These are phyloP conservation scores for Sinocyclocheilus maitianheensis DNA, from an alignment of 2,113 vertebrate genomes.

Conservation along the genomic window DNA sequence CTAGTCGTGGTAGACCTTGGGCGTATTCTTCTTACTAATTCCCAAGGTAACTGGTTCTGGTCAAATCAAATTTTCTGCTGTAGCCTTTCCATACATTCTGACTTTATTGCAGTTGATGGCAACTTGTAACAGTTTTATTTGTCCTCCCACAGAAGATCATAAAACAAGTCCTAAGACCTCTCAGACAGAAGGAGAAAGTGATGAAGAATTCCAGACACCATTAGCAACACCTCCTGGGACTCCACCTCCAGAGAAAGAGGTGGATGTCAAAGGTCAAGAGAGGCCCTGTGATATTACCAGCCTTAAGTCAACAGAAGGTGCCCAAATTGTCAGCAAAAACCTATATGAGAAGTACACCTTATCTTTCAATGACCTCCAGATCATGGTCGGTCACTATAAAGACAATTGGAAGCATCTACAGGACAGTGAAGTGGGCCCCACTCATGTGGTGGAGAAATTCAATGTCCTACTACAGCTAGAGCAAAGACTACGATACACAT, in stretches of 20 bases:
- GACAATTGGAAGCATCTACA: conserved; percentile 98
- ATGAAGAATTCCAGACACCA: conserved; percentile 95
- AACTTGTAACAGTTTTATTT: not conserved
- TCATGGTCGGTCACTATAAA: conserved; percentile 94
- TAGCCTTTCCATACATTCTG: not conserved
- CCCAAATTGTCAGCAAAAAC: conserved; percentile 79
- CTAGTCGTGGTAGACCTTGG: conserved; percentile 94
- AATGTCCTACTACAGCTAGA: conserved; percentile 93
- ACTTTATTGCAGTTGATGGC: not conserved
- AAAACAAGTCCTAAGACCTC: conserved; percentile 70
- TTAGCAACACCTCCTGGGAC: conserved; percentile 89
- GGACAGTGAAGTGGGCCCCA: conserved; percentile 91
- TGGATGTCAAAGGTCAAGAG: conserved; percentile 63
- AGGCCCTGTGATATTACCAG: conserved; percentile 64
- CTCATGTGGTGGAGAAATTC: conserved; percentile 96
- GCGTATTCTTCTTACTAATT: conserved; percentile 93
- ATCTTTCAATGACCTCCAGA: conserved; percentile 96
- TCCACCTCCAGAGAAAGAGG: conserved; percentile 80
- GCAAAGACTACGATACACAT: conserved; percentile 91
- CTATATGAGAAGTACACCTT: conserved; percentile 93
- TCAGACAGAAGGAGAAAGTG: conserved; percentile 83
- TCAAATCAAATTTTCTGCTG: not conserved
- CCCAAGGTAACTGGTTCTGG: conserved; percentile 80
- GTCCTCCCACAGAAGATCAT: conserved; percentile 71
- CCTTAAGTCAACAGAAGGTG: conserved; percentile 71